phyloP scores from a whole-genome alignment of 2,113 vertebrate species.

The Pelobates fuscus region DNA sequence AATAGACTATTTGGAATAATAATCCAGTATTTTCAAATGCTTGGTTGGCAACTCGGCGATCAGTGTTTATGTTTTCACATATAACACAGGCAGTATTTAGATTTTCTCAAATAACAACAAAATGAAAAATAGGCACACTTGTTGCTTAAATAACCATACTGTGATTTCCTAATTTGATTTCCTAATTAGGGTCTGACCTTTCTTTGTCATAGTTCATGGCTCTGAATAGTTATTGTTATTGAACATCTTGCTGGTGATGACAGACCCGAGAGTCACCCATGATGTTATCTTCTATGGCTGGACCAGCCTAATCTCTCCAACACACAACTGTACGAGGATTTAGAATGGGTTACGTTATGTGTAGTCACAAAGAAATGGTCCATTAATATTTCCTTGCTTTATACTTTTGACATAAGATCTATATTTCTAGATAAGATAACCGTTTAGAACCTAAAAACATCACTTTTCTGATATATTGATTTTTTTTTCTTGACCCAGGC shows the following conservation, averaged over 20 bases:
- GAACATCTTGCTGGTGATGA: neutral
- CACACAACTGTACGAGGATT: neutral
- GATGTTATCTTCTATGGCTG: constrained; percentile 11
- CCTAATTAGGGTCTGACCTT: constrained; percentile 23
- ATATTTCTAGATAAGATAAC: constrained; percentile 54
- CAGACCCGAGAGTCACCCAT: constrained; percentile 2
- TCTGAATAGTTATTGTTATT: neutral
- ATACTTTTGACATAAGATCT: constrained; percentile 46
- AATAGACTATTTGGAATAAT: too few relatives aligned
- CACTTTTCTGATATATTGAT: constrained; percentile 57
- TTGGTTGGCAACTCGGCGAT: too few relatives aligned
- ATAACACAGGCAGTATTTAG: too few relatives aligned
- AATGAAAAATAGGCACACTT: too few relatives aligned
- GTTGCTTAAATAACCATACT: too few relatives aligned
- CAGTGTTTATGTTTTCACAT: too few relatives aligned
- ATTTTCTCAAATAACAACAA: too few relatives aligned
- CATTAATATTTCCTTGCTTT: constrained; percentile 23
- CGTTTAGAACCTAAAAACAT: constrained; percentile 57
- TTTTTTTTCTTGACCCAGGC: constrained; percentile 63
- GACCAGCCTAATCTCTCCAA: neutral
- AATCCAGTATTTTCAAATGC: too few relatives aligned
- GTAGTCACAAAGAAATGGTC: neutral
- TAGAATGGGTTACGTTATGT: neutral
- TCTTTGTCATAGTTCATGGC: constrained; percentile 9
- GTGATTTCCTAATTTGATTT: too few relatives aligned